Conservation (phyloP, 2,797 vertebrate species). For the Aulostomus chinensis region DNA sequence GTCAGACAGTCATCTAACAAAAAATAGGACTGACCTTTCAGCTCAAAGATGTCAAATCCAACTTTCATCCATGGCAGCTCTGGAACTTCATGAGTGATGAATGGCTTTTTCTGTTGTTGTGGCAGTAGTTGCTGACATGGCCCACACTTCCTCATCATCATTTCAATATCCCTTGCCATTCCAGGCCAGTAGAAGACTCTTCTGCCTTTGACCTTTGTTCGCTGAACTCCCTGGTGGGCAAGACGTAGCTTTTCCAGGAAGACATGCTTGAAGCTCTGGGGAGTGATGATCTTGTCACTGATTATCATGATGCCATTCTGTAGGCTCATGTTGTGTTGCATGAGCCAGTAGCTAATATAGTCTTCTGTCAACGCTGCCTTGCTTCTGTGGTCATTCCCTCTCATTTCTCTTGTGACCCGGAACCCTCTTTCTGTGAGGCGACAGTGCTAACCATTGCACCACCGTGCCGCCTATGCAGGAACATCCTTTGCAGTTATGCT, state of each 20-base stretch:
- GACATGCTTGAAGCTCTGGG: background rate
- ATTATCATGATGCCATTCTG: background rate
- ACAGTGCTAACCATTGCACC: too few species aligned
- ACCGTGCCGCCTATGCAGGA: conserved; percentile 1
- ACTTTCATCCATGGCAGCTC: conserved; percentile 34
- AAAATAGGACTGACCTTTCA: conserved; percentile 26
- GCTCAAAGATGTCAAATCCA: conserved; percentile 30
- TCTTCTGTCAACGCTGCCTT: background rate
- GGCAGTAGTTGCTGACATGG: conserved; percentile 24
- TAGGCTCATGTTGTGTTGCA: background rate
- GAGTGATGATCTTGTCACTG: background rate
- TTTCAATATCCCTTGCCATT: conserved; percentile 11
- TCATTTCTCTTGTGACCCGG: background rate
- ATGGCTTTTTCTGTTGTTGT: conserved; percentile 9
- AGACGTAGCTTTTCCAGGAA: conserved; percentile 26
- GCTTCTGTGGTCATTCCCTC: background rate
- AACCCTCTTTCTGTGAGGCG: too few species aligned
- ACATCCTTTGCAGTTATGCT: conserved; percentile 5
- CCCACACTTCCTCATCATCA: conserved; percentile 16
- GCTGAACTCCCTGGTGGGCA: conserved; percentile 14
- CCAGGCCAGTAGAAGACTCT: conserved; percentile 23
- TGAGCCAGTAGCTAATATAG: background rate
- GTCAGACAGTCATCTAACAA: conserved; percentile 4
- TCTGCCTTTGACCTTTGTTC: conserved; percentile 28
- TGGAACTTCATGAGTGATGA: conserved; percentile 14